phyloP scores from a whole-genome alignment of 1,140 invertebrate genomes.

The Megalopta genalis region DNA sequence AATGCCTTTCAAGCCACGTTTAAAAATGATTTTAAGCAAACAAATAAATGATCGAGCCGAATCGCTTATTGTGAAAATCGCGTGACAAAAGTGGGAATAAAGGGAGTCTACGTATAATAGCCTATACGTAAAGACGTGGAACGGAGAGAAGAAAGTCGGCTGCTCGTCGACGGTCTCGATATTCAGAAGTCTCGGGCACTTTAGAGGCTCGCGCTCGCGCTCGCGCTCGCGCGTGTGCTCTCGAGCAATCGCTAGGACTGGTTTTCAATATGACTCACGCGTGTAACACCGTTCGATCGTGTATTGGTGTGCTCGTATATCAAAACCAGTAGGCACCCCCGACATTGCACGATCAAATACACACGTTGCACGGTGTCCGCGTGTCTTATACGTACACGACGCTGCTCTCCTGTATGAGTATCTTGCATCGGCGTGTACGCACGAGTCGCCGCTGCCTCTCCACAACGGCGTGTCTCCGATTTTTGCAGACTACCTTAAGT shows the following conservation, averaged over 20 bases:
- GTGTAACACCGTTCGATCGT: slow-evolving; percentile 72
- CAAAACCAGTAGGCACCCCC: slow-evolving; percentile 80
- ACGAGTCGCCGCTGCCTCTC: slow-evolving; percentile 42
- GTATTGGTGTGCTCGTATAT: slow-evolving; percentile 78
- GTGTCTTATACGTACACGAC: not conserved
- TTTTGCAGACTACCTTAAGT: slow-evolving; percentile 75
- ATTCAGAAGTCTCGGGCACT: slow-evolving; percentile 60
- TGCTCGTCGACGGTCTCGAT: slow-evolving; percentile 51
- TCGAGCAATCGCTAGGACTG: slow-evolving; percentile 67
- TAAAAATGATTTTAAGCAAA: too few relatives aligned
- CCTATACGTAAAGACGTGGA: too few relatives aligned
- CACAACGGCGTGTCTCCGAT: slow-evolving; percentile 69
- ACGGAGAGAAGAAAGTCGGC: slow-evolving; percentile 1
- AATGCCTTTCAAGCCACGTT: too few relatives aligned
- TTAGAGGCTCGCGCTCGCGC: slow-evolving; percentile 13
- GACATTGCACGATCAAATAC: slow-evolving; percentile 72
- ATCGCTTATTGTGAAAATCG: not conserved
- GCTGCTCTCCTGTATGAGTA: not conserved
- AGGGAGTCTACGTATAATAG: too few relatives aligned
- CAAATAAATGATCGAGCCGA: too few relatives aligned
- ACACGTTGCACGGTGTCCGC: not conserved
- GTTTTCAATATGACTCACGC: slow-evolving; percentile 76
- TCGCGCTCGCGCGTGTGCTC: slow-evolving; percentile 35
- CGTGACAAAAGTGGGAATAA: too few relatives aligned
- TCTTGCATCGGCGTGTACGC: slow-evolving; percentile 27